A percentile compares a stretch with the other conserved stretches of the same genome.
phyloP scores from a whole-genome alignment of 2,113 vertebrate genomes.

The Quiscalus mexicanus region DNA sequence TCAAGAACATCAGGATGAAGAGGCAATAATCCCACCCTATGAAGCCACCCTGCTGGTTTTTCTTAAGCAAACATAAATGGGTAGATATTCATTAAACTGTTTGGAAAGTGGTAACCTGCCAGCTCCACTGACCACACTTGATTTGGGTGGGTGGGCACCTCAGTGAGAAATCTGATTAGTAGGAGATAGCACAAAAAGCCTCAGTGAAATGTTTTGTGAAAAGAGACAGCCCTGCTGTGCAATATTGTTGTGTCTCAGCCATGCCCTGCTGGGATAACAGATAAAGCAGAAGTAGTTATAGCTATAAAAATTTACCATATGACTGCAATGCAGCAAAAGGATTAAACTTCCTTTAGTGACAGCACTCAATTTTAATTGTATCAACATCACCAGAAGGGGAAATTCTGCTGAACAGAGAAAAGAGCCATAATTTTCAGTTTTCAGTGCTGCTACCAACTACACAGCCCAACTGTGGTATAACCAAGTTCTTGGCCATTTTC shows the following conservation, averaged over 20 bases:
- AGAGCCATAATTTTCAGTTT: background rate
- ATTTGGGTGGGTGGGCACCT: constrained; percentile 23
- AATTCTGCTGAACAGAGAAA: background rate
- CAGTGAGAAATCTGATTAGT: constrained; percentile 30
- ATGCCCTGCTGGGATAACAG: constrained; percentile 28
- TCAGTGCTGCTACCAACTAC: background rate
- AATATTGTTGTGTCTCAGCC: constrained; percentile 20
- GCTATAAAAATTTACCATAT: constrained; percentile 44
- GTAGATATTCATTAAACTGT: constrained; percentile 20
- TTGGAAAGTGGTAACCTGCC: background rate
- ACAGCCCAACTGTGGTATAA: background rate
- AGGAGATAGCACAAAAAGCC: constrained; percentile 9
- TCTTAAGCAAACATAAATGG: constrained; percentile 41
- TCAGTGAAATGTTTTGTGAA: constrained; percentile 11
- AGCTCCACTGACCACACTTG: constrained; percentile 12
- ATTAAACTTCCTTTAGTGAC: constrained; percentile 6
- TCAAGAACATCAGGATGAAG: constrained; percentile 16
- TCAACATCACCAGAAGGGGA: background rate
- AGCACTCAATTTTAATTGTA: background rate
- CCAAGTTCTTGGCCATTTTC: background rate
- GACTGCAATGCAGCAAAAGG: constrained; percentile 14
- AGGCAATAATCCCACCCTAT: constrained; percentile 2
- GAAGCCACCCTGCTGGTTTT: background rate
- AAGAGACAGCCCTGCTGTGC: constrained; percentile 24
- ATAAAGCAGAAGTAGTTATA: constrained; percentile 36